These are phyloP conservation scores for Epinephelus awoara DNA, from an alignment of 2,797 vertebrate species.

Conservation along the genomic window DNA sequence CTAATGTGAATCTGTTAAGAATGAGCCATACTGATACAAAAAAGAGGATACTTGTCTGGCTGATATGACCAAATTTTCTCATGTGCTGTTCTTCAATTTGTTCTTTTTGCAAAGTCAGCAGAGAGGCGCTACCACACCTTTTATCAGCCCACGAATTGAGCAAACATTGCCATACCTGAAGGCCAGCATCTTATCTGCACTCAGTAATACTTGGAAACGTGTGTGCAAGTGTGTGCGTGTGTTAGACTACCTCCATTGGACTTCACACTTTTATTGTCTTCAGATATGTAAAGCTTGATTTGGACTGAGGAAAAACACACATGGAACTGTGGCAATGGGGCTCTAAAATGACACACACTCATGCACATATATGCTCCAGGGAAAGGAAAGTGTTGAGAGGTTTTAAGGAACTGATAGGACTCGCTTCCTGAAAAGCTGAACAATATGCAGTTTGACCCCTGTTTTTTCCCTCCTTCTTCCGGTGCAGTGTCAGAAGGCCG, in stretches of 20 bases:
- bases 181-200: conserved; percentile 28
- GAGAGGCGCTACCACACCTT: conserved; percentile 15
- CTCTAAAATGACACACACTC: conserved; percentile 9
- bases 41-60: not conserved
- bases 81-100: not conserved
- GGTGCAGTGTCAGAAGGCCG: conserved; percentile 6
- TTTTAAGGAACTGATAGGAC: not conserved
- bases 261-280: conserved; percentile 44
- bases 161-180: conserved; percentile 35
- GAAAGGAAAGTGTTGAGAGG: not conserved
- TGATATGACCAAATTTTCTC: conserved; percentile 2
- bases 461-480: conserved; percentile 29
- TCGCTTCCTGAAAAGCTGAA: conserved; percentile 37
- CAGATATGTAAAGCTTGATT: conserved; percentile 18
- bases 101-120: not conserved
- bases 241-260: conserved; percentile 6
- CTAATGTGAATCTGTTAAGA: not conserved
- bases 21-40: not conserved
- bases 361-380: too few relatives aligned
- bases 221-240: not conserved
- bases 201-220: conserved; percentile 13
- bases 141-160: conserved; percentile 3
- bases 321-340: not conserved
- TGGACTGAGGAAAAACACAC: conserved; percentile 24
- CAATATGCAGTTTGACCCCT: conserved; percentile 30